Conservation (phyloP, 2,797 vertebrate species). For the Rachycentron canadum region DNA sequence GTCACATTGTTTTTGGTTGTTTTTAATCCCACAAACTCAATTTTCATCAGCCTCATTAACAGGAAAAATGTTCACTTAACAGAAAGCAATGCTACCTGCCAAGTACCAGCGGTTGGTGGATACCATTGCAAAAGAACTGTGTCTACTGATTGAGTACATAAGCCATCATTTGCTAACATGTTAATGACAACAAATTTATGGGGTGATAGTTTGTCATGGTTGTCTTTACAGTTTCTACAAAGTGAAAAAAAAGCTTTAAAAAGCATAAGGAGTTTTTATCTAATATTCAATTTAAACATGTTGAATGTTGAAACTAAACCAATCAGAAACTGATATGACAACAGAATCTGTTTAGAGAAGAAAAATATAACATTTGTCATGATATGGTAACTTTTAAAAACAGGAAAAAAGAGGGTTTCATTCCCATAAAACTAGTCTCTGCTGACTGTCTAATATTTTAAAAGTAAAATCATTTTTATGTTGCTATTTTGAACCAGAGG, state of each 20-base stretch:
- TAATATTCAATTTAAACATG: not conserved
- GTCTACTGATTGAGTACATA: not conserved
- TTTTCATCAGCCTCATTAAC: not conserved
- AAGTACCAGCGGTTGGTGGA: not conserved
- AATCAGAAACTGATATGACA: not conserved
- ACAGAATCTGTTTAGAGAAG: not conserved
- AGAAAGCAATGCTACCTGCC: not conserved
- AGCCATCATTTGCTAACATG: not conserved
- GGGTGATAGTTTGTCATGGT: not conserved
- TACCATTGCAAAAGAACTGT: not conserved
- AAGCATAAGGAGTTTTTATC: not conserved
- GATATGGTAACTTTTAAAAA: not conserved
- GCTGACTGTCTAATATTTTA: constrained; percentile 28
- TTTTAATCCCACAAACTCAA: too few species aligned
- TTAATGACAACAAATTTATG: not conserved
- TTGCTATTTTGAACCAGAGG: constrained; percentile 45
- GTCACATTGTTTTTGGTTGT: not conserved
- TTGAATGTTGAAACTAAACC: not conserved
- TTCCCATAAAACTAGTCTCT: not conserved
- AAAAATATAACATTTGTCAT: not conserved
- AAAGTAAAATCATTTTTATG: constrained; percentile 26
- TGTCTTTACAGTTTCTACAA: not conserved
- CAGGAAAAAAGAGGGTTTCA: not conserved
- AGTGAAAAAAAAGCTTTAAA: not conserved
- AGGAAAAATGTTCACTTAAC: too few species aligned